These are phyloP conservation scores for Macquaria australasica DNA, from an alignment of 2,113 vertebrate genomes.

Conservation along the genomic window DNA sequence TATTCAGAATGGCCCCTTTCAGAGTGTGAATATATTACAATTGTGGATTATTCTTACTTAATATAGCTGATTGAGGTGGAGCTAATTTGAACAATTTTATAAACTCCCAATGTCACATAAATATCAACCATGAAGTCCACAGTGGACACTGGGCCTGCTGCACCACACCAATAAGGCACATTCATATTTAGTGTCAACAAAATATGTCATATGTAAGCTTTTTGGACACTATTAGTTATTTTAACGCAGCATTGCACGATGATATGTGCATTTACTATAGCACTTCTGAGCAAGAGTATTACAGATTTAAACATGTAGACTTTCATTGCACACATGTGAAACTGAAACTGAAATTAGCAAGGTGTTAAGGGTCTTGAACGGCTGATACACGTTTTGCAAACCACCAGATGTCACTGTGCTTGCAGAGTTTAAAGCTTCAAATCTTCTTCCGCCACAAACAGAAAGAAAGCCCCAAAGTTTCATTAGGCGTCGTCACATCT, in stretches of 20 bases:
- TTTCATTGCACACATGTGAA: too few relatives aligned
- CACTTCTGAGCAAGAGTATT: neutral
- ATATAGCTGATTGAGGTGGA: too few relatives aligned
- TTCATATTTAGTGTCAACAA: too few relatives aligned
- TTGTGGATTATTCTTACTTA: too few relatives aligned
- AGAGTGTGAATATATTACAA: too few relatives aligned
- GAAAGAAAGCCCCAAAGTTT: neutral
- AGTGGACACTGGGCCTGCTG: neutral
- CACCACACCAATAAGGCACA: neutral
- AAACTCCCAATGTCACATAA: too few relatives aligned
- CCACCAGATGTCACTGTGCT: neutral
- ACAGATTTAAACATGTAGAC: neutral
- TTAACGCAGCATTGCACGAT: neutral
- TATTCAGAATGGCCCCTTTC: too few relatives aligned
- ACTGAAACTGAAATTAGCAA: neutral
- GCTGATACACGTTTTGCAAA: neutral
- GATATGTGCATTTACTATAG: neutral
- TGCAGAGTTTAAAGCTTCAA: neutral
- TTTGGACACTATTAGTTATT: neutral
- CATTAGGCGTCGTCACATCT: neutral
- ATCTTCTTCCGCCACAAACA: neutral
- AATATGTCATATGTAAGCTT: neutral
- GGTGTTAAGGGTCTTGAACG: neutral
- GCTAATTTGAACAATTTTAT: too few relatives aligned
- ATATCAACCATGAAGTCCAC: neutral